Percentiles rank a stretch among this genome's conserved stretches.
phyloP scores from a whole-genome alignment of 2,888 invertebrate species.

The Synergus laeviventris region DNA sequence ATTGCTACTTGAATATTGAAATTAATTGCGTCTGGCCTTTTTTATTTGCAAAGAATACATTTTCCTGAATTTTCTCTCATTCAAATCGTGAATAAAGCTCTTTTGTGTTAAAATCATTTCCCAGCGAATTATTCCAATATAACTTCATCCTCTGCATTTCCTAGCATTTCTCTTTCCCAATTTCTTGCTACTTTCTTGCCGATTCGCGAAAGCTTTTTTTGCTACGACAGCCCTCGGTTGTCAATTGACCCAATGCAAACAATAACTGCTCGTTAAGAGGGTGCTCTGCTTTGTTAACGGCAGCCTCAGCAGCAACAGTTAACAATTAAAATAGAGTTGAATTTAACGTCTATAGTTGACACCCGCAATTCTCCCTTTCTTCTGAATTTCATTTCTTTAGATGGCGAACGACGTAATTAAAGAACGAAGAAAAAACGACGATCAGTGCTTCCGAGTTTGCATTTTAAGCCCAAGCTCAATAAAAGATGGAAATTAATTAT shows the following conservation, averaged over 20 bases:
- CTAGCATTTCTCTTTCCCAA: background rate
- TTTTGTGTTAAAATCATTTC: constrained; percentile 14
- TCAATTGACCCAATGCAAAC: constrained; percentile 51
- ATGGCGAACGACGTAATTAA: background rate
- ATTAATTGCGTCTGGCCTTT: constrained; percentile 10
- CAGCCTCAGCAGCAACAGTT: constrained; percentile 51
- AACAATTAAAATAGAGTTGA: constrained; percentile 61
- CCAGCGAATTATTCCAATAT: constrained; percentile 20
- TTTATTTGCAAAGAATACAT: background rate
- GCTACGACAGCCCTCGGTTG: background rate
- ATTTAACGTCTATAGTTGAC: constrained; percentile 53
- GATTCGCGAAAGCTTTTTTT: constrained; percentile 31
- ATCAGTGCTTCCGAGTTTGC: background rate
- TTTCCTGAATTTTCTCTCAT: background rate
- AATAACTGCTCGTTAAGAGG: constrained; percentile 65
- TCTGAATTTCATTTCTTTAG: background rate
- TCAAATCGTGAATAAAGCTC: constrained; percentile 6
- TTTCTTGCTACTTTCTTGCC: constrained; percentile 32
- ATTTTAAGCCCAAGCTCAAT: background rate
- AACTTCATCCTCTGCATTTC: background rate
- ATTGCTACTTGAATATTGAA: background rate
- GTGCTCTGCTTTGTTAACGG: constrained; percentile 51
- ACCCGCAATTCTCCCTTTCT: constrained; percentile 44
- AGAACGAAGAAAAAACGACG: background rate
- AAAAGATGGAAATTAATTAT: constrained; percentile 9